Percentiles rank a stretch among this genome's conserved stretches.
Evolutionary conservation across 2,888 invertebrate genomes (phyloP).

Genomic region (Cephus nigrinus): DNA sequence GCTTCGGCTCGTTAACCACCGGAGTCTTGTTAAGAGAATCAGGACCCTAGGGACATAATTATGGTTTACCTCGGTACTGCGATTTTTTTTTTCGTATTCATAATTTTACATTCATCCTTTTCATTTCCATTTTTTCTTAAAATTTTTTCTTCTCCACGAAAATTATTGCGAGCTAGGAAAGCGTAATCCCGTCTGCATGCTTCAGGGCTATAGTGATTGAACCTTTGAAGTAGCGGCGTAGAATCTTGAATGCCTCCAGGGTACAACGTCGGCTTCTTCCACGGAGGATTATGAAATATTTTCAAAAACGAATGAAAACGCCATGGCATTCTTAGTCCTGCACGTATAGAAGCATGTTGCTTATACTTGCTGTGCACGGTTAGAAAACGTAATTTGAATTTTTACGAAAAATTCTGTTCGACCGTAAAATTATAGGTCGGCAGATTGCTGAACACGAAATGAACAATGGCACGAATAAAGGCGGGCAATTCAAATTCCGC

Average conservation of each 20-base stretch:
- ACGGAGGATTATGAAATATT: conserved; percentile 2
- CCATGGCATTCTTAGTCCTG: background rate
- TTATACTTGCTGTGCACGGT: background rate
- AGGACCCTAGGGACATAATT: background rate
- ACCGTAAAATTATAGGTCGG: background rate
- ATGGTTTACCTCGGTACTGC: background rate
- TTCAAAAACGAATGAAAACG: background rate
- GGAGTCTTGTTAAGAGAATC: background rate
- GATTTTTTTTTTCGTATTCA: background rate
- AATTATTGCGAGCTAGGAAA: background rate
- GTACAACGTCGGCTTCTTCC: background rate
- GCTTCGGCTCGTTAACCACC: background rate
- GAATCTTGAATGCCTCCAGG: background rate
- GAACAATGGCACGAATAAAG: background rate
- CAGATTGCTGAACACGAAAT: background rate
- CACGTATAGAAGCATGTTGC: background rate
- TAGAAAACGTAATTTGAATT: background rate
- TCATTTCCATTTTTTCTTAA: background rate
- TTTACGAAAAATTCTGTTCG: background rate
- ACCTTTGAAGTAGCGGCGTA: background rate
- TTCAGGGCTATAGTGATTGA: background rate
- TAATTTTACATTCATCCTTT: background rate
- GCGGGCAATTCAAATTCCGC: background rate
- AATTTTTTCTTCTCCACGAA: background rate
- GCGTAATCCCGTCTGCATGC: background rate